A percentile compares a stretch with the other conserved stretches of the same genome.
phyloP scores from a whole-genome alignment of 1,140 invertebrate species.

The Protaetia brevitarsis region DNA sequence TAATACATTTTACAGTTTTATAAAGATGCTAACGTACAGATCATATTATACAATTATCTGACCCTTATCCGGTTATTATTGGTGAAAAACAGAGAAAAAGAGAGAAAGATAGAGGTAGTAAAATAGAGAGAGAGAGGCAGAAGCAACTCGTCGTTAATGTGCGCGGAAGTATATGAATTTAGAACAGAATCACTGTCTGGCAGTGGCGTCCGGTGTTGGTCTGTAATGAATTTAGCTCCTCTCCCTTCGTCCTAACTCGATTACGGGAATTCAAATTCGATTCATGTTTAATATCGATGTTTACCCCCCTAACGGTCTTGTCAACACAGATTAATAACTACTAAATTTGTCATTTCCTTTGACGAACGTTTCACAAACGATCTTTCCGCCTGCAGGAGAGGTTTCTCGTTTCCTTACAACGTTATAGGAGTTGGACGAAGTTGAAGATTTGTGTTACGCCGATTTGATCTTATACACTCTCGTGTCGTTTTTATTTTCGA shows the following conservation, averaged over 20 bases:
- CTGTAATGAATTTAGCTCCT: constrained; percentile 30
- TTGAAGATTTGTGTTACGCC: too few relatives aligned
- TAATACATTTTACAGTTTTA: too few relatives aligned
- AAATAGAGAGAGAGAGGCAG: not conserved
- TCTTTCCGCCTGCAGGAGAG: not conserved
- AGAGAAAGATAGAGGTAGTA: too few relatives aligned
- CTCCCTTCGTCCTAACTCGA: constrained; percentile 30
- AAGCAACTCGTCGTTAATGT: not conserved
- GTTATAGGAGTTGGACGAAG: too few relatives aligned
- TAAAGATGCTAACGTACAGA: too few relatives aligned
- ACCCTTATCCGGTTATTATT: too few relatives aligned
- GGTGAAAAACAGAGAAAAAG: too few relatives aligned
- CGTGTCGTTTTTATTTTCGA: too few relatives aligned
- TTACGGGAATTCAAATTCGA: constrained; percentile 35
- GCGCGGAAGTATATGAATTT: not conserved
- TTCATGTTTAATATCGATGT: constrained; percentile 36
- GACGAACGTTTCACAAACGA: not conserved
- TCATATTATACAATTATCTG: too few relatives aligned
- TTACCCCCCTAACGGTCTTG: constrained; percentile 29
- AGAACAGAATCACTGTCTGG: not conserved
- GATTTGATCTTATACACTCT: too few relatives aligned
- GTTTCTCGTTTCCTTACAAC: too few relatives aligned
- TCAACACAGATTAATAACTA: constrained; percentile 31
- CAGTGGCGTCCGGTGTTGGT: constrained; percentile 20
- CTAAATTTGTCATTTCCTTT: constrained; percentile 31